phyloP scores from a whole-genome alignment of 2,113 vertebrate genomes.

The Podocnemis expansa region DNA sequence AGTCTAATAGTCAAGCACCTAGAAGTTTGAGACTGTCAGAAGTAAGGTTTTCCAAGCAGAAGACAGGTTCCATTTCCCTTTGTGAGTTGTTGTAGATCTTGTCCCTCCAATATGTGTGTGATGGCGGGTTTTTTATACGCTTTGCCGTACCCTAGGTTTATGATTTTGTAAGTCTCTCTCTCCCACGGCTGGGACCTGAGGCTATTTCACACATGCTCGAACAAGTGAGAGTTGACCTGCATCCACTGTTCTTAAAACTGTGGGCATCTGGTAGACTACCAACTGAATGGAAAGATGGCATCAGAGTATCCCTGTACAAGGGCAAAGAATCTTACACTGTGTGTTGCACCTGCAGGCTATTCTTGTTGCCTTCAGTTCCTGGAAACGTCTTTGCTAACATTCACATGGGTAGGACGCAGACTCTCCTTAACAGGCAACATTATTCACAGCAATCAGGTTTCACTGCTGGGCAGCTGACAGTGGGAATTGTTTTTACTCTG shows the following conservation, averaged over 20 bases:
- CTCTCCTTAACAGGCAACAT: neutral
- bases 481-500: neutral
- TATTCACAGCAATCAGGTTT: neutral
- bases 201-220: neutral
- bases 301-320: neutral
- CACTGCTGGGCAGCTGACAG: neutral
- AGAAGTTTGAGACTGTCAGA: neutral
- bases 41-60: neutral
- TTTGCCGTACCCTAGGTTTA: neutral
- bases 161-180: neutral
- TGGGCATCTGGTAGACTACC: neutral
- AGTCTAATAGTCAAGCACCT: neutral
- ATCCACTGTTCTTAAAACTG: neutral
- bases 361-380: neutral
- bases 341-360: neutral
- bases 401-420: no score
- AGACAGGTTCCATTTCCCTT: neutral
- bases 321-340: neutral
- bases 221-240: neutral
- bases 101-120: neutral
- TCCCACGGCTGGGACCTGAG: neutral
- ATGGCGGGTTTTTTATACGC: neutral
- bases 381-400: neutral
- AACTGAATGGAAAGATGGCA: neutral
- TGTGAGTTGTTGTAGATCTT: neutral